Evolutionary conservation across 35 echinoderm and acorn worm genomes (phyloP), one percentile per base, ranked within the genome.

Genomic region (Heliocidaris erythrogramma): DNA sequence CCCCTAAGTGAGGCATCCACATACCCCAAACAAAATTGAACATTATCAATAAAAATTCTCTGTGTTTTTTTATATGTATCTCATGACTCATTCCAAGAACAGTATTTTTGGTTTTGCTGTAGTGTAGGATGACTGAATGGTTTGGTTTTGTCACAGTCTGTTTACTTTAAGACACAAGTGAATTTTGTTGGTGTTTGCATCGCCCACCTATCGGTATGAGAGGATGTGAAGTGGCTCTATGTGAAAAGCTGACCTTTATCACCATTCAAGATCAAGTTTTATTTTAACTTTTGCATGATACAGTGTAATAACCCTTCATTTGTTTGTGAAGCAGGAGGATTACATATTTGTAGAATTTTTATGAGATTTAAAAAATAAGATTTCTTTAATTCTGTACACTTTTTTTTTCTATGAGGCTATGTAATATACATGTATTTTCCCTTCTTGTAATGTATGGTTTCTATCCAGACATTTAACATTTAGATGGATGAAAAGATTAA

Each of bases 141-240:
- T 78, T 78, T 17, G 65, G 65, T 78, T 78, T 78, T 78, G 65
- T 78, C 65, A 78, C 65, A 21, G 65, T 78, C 65, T 78, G 27
- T 78, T 78, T 78, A 7, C 65, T 78, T n/a, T n/a, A 5, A 78
- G 65, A 8, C 65, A 69, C 60, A n/a, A 78, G 65, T 78, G 65
- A 78, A 78, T 78, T 78, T 78, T n/a, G 65, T 78, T 78, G 65
- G 65, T 78, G 65, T 78, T 78, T 27, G 65, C 65, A 78, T 78
- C 27, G 18, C 14, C 52, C 2, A 56, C 52, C 52, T 56, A 56
- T 56, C 52, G 0, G 65, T 78, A n/a, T n/a, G 65, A 78, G 8
- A 78, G 65, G 65, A 24, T 21, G 24, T 78, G 65, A 78, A 78
- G 65, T 78, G 65, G 65, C 65, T 78, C 65, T 78, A 78, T 78